These are phyloP conservation scores for Cantharis rustica DNA, from an alignment of 2,888 invertebrate species.

Conservation along the genomic window DNA sequence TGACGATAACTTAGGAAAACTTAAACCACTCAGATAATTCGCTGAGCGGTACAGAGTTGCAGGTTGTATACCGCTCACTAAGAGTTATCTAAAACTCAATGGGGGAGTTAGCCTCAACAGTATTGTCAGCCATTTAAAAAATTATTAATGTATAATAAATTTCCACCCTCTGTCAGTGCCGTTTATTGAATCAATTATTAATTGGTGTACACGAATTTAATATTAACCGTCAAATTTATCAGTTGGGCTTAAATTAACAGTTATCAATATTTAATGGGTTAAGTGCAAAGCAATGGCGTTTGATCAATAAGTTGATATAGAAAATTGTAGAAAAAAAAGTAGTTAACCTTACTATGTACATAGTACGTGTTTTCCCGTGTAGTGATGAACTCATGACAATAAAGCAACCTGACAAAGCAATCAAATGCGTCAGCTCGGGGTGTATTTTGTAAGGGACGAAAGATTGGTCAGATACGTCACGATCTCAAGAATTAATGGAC, in stretches of 20 bases:
- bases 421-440: constrained; percentile 49
- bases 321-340: not conserved
- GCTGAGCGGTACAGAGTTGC: too few relatives aligned
- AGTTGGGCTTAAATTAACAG: not conserved
- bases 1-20: too few relatives aligned
- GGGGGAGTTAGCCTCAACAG: too few relatives aligned
- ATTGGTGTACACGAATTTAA: not conserved
- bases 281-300: not conserved
- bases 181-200: not conserved
- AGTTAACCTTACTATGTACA: not conserved
- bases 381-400: constrained; percentile 51
- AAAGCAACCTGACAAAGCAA: constrained; percentile 56
- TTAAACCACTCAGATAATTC: too few relatives aligned
- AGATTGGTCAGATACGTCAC: constrained; percentile 56
- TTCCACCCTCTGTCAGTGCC: not conserved
- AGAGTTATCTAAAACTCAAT: too few relatives aligned
- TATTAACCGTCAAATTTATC: not conserved
- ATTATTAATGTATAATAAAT: not conserved
- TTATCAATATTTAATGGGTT: not conserved
- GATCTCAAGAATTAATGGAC: constrained; percentile 33
- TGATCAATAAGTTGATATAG: not conserved
- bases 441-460: constrained; percentile 36
- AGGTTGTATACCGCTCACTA: too few relatives aligned
- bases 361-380: constrained; percentile 39
- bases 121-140: too few relatives aligned